phyloP scores from a whole-genome alignment of 1,140 invertebrate species.

The Orius insidiosus region DNA sequence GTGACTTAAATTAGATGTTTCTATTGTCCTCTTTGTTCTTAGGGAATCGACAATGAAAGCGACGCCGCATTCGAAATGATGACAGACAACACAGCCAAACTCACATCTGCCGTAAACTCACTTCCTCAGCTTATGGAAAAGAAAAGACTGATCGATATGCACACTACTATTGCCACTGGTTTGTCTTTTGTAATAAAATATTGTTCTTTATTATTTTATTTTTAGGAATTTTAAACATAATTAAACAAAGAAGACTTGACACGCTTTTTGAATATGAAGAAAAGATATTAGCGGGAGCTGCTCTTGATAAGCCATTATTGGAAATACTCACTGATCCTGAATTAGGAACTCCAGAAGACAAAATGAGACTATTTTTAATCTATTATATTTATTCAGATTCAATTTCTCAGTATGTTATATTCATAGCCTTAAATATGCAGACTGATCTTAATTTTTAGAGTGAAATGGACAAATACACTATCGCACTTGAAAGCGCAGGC shows the following conservation, averaged over 20 bases:
- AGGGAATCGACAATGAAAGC: constrained; percentile 57
- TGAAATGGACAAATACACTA: constrained; percentile 67
- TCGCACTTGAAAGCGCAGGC: constrained; percentile 56
- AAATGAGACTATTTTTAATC: constrained; percentile 88
- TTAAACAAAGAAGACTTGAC: constrained; percentile 78
- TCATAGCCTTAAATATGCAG: too few relatives aligned
- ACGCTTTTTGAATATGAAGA: constrained; percentile 96
- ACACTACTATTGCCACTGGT: constrained; percentile 92
- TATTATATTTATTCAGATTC: constrained; percentile 72
- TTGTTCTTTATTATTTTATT: constrained; percentile 19
- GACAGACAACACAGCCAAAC: constrained; percentile 81
- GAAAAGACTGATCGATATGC: constrained; percentile 95
- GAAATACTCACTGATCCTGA: constrained; percentile 73
- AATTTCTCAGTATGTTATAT: constrained; percentile 26
- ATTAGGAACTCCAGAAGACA: constrained; percentile 77
- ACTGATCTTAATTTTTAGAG: too few relatives aligned
- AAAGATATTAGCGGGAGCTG: constrained; percentile 80
- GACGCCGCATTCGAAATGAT: constrained; percentile 64
- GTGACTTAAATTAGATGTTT: not conserved
- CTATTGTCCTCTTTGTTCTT: constrained; percentile 16
- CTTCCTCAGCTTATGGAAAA: constrained; percentile 92
- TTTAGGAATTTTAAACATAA: constrained; percentile 67
- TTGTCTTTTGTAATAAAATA: constrained; percentile 11
- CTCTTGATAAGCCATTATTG: constrained; percentile 53
- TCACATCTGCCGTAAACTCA: constrained; percentile 88